Conservation (phyloP, 1,140 invertebrate genomes). For the Aethina tumida region DNA sequence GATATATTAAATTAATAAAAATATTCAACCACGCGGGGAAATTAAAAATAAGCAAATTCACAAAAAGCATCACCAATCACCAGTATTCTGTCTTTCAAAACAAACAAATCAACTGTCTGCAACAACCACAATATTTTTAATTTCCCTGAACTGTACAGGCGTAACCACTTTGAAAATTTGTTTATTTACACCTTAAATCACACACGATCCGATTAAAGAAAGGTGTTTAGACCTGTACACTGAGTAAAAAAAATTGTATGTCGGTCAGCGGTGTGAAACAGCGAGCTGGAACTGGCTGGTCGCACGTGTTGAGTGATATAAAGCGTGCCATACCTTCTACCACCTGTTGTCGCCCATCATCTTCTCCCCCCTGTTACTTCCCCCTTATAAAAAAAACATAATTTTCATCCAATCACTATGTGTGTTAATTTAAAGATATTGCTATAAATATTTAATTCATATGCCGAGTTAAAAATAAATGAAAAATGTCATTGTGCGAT, state of each 20-base stretch:
- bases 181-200: too few relatives aligned
- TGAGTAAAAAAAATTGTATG: conserved; percentile 16
- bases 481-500: conserved; percentile 19
- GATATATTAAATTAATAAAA: too few relatives aligned
- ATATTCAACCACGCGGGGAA: too few relatives aligned
- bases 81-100: too few relatives aligned
- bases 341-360: conserved; percentile 21
- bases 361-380: conserved; percentile 15
- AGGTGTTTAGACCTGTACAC: conserved; percentile 16
- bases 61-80: too few relatives aligned
- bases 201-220: too few relatives aligned
- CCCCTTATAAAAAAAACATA: too few relatives aligned
- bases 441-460: conserved; percentile 23
- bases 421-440: conserved; percentile 31
- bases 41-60: too few relatives aligned
- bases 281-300: conserved; percentile 27
- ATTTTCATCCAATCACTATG: conserved; percentile 19
- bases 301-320: conserved; percentile 32
- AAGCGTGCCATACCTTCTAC: conserved; percentile 31
- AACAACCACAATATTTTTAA: too few relatives aligned
- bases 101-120: too few relatives aligned
- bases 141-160: too few relatives aligned
- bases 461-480: conserved; percentile 13
- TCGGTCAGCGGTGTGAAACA: conserved; percentile 27
- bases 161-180: too few relatives aligned